Conservation (phyloP, 2,113 vertebrate species). For the Zapornia atra region DNA sequence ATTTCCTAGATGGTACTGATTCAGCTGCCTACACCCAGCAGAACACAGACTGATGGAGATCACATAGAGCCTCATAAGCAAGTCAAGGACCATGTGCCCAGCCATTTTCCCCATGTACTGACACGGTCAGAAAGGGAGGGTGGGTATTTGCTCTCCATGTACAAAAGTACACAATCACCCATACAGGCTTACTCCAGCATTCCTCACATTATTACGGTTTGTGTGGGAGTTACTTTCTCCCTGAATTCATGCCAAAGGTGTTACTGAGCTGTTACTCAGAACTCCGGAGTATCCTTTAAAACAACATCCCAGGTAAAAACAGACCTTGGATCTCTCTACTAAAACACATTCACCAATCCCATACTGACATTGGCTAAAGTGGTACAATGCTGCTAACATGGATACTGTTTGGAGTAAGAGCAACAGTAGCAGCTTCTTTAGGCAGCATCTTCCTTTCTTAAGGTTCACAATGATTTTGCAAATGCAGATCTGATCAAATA, state of each 20-base stretch:
- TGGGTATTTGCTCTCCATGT: background rate
- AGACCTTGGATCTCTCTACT: background rate
- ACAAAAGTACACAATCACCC: background rate
- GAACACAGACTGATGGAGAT: background rate
- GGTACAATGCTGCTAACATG: background rate
- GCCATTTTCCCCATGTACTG: background rate
- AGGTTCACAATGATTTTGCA: background rate
- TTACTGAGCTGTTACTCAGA: background rate
- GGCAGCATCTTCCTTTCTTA: background rate
- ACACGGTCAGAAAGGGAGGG: background rate
- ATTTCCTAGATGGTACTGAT: background rate
- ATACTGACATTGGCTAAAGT: background rate
- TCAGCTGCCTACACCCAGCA: background rate
- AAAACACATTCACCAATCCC: background rate
- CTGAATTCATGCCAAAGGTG: background rate
- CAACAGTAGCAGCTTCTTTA: background rate
- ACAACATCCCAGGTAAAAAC: background rate
- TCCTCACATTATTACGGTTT: background rate
- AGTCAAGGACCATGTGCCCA: background rate
- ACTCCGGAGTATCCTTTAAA: background rate
- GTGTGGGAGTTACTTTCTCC: background rate
- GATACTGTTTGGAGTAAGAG: background rate
- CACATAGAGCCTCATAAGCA: background rate
- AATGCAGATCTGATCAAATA: background rate
- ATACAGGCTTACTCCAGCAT: background rate